Base-by-base conservation (phyloP, 1,140 invertebrate species). In the Drosophila guanche region DNA sequence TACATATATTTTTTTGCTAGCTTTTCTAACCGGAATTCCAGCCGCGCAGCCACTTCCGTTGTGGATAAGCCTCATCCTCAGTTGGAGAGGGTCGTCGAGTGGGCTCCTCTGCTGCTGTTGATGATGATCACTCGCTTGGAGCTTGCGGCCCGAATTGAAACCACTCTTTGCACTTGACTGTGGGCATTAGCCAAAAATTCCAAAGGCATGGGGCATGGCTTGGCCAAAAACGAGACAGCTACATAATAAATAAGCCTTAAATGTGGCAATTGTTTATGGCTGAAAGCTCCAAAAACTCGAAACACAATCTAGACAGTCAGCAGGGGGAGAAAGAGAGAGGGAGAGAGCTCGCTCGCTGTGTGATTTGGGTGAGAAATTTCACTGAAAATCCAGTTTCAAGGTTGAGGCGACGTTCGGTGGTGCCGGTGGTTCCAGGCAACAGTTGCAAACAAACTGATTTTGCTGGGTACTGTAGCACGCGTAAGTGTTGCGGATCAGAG, bases 181-280 rank as follows among this genome's bases (percentile, higher is more conserved):
- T 20, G 16, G 59, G 69, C 10, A 86, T 86, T 85, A 86, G 69
- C 79, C 65, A 74, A 86, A 88, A 86, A 88, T 74, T 78, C 68
- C 73, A 83, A 40, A 53, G 62, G 14, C 54, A 37, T 12, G 25
- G 25, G 0, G 25, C 5, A 25, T 25, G 33, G 10, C 33, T 4
- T 43, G 23, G 40, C 43, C 46, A 50, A 58, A 65, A 71, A 54
- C 50, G 29, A 63, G 47, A 76, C 57, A 62, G 51, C 74, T 61
- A 55, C 57, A 78, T 56, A 74, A 79, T 59, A 79, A 78, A 78
- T 58, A 73, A 58, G 57, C 52, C 33, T 78, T 48, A 57, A 41
- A 76, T 27, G 54, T 83, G 42, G 54, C 76, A 83, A 81, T 77
- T 81, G 62, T 83, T 81, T 81, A 81, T 83, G 78, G 73, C 47